These are phyloP conservation scores for Drosophila cognata DNA, from an alignment of 2,888 invertebrate genomes.

Conservation along the genomic window DNA sequence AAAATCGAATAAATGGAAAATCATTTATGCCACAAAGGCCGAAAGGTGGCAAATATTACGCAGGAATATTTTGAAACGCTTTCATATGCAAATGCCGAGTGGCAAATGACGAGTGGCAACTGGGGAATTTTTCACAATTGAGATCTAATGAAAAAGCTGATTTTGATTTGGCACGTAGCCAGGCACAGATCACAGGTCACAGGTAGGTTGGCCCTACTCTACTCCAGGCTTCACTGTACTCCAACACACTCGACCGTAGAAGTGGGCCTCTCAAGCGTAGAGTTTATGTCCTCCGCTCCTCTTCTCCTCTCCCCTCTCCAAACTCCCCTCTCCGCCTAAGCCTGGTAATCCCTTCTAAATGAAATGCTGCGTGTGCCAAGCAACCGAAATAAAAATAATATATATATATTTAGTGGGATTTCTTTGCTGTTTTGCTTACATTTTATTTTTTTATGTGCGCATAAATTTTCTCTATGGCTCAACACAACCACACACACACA, in stretches of 20 bases:
- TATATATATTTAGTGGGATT: conserved; percentile 56
- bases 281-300: background rate
- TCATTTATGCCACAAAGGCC: conserved; percentile 69
- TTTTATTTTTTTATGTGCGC: conserved; percentile 53
- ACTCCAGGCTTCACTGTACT: conserved; percentile 33
- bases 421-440: conserved; percentile 40
- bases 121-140: conserved; percentile 39
- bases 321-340: conserved; percentile 1
- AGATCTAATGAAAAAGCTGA: conserved; percentile 66
- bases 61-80: conserved; percentile 57
- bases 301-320: background rate
- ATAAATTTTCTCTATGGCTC: conserved; percentile 49
- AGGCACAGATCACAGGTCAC: conserved; percentile 9
- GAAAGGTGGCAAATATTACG: conserved; percentile 77
- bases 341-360: conserved; percentile 73
- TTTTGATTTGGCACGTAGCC: conserved; percentile 79
- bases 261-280: conserved; percentile 58
- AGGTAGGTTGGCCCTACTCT: conserved; percentile 36
- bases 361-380: conserved; percentile 62
- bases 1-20: conserved; percentile 62
- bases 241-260: conserved; percentile 31
- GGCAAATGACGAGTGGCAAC: conserved; percentile 36
- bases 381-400: conserved; percentile 21
- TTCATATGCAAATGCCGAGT: conserved; percentile 78
- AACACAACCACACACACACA: conserved; percentile 10